Conservation (phyloP, 2,113 vertebrate species). For the Leptosomus discolor region DNA sequence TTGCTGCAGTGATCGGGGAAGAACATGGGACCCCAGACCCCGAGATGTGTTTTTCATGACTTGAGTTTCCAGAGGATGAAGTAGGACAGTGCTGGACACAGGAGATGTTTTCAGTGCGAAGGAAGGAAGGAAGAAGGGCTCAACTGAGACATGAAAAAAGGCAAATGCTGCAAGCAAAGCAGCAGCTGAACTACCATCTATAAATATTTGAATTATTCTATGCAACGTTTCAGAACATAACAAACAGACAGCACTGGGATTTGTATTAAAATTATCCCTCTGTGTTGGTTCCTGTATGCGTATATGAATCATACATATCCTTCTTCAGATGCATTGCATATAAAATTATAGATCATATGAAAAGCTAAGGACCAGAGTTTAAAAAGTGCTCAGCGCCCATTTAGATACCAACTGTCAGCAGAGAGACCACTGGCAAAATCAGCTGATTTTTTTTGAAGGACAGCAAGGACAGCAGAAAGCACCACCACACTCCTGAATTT, state of each 20-base stretch:
- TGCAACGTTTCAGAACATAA: slow-evolving; percentile 13
- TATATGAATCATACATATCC: slow-evolving; percentile 27
- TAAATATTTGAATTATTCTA: slow-evolving; percentile 51
- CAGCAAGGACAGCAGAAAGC: not conserved
- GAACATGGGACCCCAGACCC: not conserved
- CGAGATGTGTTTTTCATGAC: not conserved
- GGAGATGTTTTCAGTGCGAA: not conserved
- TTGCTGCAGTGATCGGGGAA: not conserved
- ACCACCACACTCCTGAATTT: not conserved
- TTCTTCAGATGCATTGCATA: not conserved
- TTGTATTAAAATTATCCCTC: slow-evolving; percentile 29
- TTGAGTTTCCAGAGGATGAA: not conserved
- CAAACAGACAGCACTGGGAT: slow-evolving; percentile 20
- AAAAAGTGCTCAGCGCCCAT: not conserved
- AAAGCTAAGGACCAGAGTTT: not conserved
- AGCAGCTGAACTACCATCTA: slow-evolving; percentile 38
- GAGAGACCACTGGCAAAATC: not conserved
- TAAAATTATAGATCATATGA: slow-evolving; percentile 12
- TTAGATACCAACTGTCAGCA: not conserved
- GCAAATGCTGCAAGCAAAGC: slow-evolving; percentile 50
- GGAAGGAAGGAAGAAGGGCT: not conserved
- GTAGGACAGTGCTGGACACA: not conserved
- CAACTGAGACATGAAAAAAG: slow-evolving; percentile 29
- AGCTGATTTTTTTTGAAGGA: not conserved
- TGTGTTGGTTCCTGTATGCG: not conserved